Evolutionary conservation across 2,797 vertebrate species (phyloP).

Genomic region (Karalla daura): DNA sequence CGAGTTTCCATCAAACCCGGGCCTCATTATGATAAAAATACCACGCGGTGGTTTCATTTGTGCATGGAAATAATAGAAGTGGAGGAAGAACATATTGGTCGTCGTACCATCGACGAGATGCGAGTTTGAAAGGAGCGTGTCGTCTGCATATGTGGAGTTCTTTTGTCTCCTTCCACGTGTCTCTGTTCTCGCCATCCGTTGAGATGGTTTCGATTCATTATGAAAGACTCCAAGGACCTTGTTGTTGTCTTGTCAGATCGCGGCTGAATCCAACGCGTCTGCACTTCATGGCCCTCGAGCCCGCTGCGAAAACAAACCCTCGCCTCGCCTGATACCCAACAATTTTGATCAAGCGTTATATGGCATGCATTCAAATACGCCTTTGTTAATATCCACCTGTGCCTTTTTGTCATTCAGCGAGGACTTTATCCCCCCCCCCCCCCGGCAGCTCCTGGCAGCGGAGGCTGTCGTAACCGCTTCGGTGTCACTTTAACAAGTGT

Average conservation of each 20-base stretch:
- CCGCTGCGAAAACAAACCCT: conserved; percentile 5
- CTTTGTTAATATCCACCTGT: background rate
- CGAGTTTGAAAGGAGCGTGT: background rate
- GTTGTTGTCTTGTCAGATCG: conserved; percentile 21
- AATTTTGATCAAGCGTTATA: background rate
- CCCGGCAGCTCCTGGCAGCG: conserved; percentile 1
- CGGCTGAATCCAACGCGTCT: conserved; percentile 13
- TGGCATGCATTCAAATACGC: background rate
- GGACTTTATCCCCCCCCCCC: too few species aligned
- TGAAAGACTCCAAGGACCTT: conserved; percentile 4
- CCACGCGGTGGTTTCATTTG: too few species aligned
- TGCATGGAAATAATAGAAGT: too few species aligned
- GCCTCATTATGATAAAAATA: too few species aligned
- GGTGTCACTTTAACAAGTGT: conserved; percentile 40
- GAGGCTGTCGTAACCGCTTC: conserved; percentile 7
- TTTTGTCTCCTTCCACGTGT: conserved; percentile 15
- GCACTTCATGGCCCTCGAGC: conserved; percentile 1
- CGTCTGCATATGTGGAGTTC: background rate
- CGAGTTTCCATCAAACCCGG: too few species aligned
- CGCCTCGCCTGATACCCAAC: background rate
- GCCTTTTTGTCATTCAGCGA: conserved; percentile 2
- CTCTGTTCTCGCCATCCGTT: background rate
- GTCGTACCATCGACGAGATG: too few species aligned
- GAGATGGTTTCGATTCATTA: conserved; percentile 13
- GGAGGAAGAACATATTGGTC: too few species aligned